These are phyloP conservation scores for Sipha maydis DNA, from an alignment of 2,888 invertebrate species.

Conservation along the genomic window DNA sequence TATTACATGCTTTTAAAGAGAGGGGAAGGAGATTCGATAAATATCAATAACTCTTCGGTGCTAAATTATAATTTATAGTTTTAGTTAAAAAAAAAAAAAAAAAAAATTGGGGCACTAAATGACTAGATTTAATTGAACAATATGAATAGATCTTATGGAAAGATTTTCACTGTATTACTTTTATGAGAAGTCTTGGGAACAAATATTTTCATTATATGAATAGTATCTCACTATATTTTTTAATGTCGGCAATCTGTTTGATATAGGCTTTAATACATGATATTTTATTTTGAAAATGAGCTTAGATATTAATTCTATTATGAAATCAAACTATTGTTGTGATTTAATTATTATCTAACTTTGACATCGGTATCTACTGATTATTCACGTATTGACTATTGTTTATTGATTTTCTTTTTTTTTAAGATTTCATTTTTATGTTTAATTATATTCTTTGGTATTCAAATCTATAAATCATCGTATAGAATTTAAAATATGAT, in stretches of 20 bases:
- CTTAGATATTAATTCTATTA: slow-evolving; percentile 24
- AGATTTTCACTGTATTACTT: background rate
- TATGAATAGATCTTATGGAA: background rate
- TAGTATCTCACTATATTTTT: background rate
- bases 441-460: background rate
- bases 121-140: background rate
- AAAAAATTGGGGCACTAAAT: no score
- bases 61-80: background rate
- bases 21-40: background rate
- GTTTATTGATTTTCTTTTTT: background rate
- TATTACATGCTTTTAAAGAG: background rate
- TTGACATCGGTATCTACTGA: background rate
- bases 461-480: no score
- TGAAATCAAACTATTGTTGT: background rate
- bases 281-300: slow-evolving; percentile 1
- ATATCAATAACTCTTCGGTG: background rate
- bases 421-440: background rate
- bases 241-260: background rate
- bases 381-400: background rate
- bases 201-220: background rate
- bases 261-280: background rate
- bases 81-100: no score
- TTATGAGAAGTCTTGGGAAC: background rate
- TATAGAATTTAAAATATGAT: background rate
- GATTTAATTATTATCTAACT: slow-evolving; percentile 12